phyloP scores from a whole-genome alignment of 2,113 vertebrate species.

The Gavia stellata region DNA sequence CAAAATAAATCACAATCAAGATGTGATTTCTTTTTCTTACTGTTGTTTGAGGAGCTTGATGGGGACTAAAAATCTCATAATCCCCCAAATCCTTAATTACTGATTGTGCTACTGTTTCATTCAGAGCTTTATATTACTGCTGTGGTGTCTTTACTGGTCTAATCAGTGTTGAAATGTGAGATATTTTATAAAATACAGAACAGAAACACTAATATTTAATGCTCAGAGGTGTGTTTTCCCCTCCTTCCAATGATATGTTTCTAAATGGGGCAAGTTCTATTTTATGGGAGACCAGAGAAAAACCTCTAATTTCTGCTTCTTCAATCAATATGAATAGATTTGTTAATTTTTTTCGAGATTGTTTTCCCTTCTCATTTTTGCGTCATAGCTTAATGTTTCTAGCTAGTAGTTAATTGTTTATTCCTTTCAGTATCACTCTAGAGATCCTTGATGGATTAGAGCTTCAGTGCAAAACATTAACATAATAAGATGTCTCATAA shows the following conservation, averaged over 20 bases:
- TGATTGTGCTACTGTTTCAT: neutral
- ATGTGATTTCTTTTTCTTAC: neutral
- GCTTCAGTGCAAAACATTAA: neutral
- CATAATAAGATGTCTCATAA: constrained; percentile 6
- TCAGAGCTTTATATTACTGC: neutral
- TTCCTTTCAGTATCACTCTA: neutral
- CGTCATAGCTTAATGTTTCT: neutral
- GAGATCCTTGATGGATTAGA: neutral
- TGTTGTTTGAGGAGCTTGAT: neutral
- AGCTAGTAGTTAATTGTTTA: neutral
- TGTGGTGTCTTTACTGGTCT: neutral
- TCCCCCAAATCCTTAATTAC: neutral
- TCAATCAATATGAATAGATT: neutral
- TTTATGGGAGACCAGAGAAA: neutral
- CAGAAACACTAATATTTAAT: neutral
- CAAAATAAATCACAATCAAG: neutral
- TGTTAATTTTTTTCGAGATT: neutral
- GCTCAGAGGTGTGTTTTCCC: neutral
- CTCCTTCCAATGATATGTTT: neutral
- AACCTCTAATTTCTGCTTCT: neutral
- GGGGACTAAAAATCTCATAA: neutral
- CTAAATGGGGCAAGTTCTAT: neutral
- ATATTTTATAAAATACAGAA: neutral
- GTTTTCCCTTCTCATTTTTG: neutral
- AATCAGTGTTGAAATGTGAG: neutral